These are phyloP conservation scores for Aradus depressus DNA, from an alignment of 2,888 invertebrate species.

Conservation along the genomic window DNA sequence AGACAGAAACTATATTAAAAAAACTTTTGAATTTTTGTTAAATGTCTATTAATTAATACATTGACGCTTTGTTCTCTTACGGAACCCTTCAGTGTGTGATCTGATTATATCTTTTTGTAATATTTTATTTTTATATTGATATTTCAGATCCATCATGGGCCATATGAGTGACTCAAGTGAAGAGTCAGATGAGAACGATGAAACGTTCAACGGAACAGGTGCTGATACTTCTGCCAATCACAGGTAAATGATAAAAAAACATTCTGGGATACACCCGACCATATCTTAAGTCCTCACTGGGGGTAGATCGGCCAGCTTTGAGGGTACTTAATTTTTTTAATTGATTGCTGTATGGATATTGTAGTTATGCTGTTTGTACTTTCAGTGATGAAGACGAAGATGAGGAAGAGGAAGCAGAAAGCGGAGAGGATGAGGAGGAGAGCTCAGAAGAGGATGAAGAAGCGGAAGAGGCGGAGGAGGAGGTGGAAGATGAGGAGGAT, in stretches of 20 bases:
- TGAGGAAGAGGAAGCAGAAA: slow-evolving; percentile 49
- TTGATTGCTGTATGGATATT: no score
- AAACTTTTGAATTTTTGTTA: no score
- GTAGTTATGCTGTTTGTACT: no score
- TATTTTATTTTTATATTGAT: not conserved
- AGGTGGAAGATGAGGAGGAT: slow-evolving; percentile 29
- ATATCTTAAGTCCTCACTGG: no score
- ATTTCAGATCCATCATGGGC: slow-evolving; percentile 3
- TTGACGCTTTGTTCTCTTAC: no score
- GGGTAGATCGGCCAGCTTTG: not conserved
- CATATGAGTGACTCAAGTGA: slow-evolving; percentile 13
- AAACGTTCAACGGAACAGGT: slow-evolving; percentile 2
- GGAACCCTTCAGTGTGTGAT: no score
- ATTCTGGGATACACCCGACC: no score
- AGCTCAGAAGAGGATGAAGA: slow-evolving; percentile 43
- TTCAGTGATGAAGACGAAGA: slow-evolving; percentile 33
- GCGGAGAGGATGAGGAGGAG: slow-evolving; percentile 54
- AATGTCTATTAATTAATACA: no score
- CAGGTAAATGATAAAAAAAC: slow-evolving; percentile 1
- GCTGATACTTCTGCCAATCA: slow-evolving; percentile 4
- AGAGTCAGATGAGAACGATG: slow-evolving; percentile 20
- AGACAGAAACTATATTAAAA: no score
- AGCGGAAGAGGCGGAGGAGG: slow-evolving; percentile 32
- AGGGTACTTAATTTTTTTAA: not conserved
- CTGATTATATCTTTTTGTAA: no score